Base-by-base conservation (phyloP, 2,113 vertebrate genomes). In the Lepus americanus region DNA sequence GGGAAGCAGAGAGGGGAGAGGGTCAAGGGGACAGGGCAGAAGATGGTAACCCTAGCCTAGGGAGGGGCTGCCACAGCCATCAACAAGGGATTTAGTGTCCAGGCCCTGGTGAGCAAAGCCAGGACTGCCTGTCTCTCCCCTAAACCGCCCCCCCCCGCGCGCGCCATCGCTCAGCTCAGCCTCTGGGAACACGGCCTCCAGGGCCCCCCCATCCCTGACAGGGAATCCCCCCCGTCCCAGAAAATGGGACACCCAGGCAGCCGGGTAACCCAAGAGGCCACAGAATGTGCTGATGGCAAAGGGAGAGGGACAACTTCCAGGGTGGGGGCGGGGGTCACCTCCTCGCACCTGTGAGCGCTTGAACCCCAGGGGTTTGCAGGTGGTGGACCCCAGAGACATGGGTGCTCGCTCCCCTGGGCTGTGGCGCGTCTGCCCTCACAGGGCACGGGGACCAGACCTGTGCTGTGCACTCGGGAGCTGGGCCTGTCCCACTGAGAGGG, bases 1-100 rank as follows among this genome's bases (percentile, higher is more conserved):
- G 74, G 89, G 93, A 97, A 95, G 72, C 72, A 55, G 87, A 89
- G 87, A 97, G 29, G 87, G 94, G 87, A 90, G 91, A 66, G 79
- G 87, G 95, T 95, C 96, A 97, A 97, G 92, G 96, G 87, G 77
- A 96, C 93, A 92, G 92, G 95, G 96, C 87, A 78, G 89, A 96
- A 94, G 91, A 92, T 63, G 94, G 97, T 97, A 97, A 97, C 95
- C 83, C 90, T 96, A 97, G 94, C 91, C 97, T 78, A 76, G 96
- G 97, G 96, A 97, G 96, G 96, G 97, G 96, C 77, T 92, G 94
- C 91, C 16, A 14, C 86, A 94, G 95, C 94, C 94, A 97, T 96
- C 97, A 97, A 97, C 96, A 97, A 92, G 97, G 97, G 97, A 96
- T 97, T 97, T 96, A 97, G 96, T 97, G 95, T 95, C 92, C 96